Evolutionary conservation across 2,797 vertebrate species (phyloP).

Genomic region (Halcyon leucocephala): DNA sequence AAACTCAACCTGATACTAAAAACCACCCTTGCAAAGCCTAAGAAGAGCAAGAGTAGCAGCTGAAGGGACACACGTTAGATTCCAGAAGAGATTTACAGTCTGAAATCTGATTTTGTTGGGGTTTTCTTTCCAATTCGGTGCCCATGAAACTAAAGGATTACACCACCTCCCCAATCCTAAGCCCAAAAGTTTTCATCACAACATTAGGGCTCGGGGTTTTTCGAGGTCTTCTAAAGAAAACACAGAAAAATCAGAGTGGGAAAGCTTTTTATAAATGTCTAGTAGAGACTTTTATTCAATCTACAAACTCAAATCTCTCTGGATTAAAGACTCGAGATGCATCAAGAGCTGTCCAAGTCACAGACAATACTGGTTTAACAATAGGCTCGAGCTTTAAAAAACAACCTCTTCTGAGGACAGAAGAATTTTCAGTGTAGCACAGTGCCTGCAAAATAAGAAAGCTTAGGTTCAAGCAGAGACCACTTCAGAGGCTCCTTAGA

Average conservation of each 20-base stretch:
- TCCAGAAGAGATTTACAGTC: neutral
- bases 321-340: neutral
- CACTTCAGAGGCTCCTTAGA: neutral
- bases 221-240: neutral
- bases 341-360: conserved; percentile 2
- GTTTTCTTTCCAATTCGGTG: neutral
- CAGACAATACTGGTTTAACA: conserved; percentile 46
- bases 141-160: neutral
- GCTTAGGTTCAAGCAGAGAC: neutral
- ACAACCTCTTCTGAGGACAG: neutral
- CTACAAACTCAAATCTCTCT: neutral
- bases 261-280: neutral
- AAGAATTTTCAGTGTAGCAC: neutral
- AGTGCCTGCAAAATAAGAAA: neutral
- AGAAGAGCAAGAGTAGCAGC: neutral
- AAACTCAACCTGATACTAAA: no score
- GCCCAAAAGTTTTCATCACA: neutral
- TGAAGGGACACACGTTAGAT: neutral
- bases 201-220: neutral
- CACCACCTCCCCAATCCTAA: neutral
- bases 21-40: neutral
- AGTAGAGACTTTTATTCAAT: neutral
- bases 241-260: neutral
- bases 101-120: neutral
- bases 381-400: neutral